Percentiles rank a stretch among this genome's conserved stretches.
Conservation (phyloP, 64 coral and sea anemone species). For the Pocillopora verrucosa region DNA sequence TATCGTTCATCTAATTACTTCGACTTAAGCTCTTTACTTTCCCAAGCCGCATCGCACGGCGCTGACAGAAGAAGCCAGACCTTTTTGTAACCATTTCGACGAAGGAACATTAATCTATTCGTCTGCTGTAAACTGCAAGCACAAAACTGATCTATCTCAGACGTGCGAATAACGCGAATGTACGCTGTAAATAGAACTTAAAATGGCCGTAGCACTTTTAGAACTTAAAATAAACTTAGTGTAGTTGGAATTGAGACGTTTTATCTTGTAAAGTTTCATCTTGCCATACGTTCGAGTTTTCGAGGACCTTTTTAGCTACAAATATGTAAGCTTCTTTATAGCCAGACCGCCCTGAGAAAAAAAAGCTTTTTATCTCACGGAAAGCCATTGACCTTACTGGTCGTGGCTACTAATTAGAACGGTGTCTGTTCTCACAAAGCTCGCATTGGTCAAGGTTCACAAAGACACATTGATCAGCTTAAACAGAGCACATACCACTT, state of each 20-base stretch:
- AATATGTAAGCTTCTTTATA: neutral
- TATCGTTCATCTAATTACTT: neutral
- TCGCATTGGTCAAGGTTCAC: neutral
- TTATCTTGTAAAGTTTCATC: neutral
- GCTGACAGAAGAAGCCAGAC: neutral
- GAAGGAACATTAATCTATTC: neutral
- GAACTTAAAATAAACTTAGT: no score
- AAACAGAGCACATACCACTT: neutral
- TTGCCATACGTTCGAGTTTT: neutral
- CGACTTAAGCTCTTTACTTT: neutral
- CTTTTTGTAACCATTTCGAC: neutral
- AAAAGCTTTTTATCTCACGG: neutral
- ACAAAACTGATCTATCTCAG: neutral
- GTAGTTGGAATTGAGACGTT: neutral
- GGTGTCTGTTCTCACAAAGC: neutral
- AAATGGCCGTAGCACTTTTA: neutral
- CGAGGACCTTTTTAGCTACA: neutral
- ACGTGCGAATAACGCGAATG: neutral
- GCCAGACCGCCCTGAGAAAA: neutral
- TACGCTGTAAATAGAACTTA: neutral
- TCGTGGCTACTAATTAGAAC: neutral
- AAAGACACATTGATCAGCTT: neutral
- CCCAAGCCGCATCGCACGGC: neutral
- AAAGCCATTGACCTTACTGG: neutral
- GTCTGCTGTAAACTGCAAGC: neutral